Evolutionary conservation across 2,888 invertebrate genomes (phyloP).

Genomic region (Deilephila elpenor): DNA sequence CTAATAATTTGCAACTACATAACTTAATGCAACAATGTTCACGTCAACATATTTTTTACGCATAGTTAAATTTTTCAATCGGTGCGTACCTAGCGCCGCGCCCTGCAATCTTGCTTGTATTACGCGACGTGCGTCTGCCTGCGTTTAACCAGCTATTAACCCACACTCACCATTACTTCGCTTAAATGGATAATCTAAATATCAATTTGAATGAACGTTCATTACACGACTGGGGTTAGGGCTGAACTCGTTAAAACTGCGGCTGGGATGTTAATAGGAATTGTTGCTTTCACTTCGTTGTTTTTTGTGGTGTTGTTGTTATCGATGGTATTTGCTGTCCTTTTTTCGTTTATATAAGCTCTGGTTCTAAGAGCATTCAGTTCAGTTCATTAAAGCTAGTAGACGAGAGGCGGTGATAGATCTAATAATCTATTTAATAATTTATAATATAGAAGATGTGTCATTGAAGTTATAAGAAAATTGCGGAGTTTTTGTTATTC

Average conservation of each 20-base stretch:
- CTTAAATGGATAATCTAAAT: constrained; percentile 26
- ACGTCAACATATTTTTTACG: constrained; percentile 1
- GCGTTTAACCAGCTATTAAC: constrained; percentile 15
- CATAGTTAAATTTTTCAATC: constrained; percentile 13
- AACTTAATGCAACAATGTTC: no score
- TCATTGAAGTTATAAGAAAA: no score
- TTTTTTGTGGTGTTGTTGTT: background rate
- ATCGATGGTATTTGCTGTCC: background rate
- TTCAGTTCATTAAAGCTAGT: no score
- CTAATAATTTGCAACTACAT: no score
- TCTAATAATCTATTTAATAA: no score
- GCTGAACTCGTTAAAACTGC: constrained; percentile 3
- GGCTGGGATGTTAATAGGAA: background rate
- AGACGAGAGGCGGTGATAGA: no score
- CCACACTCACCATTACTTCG: background rate
- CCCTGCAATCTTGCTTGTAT: constrained; percentile 5
- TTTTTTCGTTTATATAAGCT: no score
- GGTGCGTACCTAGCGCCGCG: background rate
- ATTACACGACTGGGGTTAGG: background rate
- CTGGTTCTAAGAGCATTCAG: no score
- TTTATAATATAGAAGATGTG: no score
- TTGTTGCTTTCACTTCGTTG: background rate
- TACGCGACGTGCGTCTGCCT: background rate
- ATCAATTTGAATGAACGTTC: constrained; percentile 27
- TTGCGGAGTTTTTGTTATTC: no score